Conservation (phyloP, 2,797 vertebrate species). For the Pelodytes ibericus region DNA sequence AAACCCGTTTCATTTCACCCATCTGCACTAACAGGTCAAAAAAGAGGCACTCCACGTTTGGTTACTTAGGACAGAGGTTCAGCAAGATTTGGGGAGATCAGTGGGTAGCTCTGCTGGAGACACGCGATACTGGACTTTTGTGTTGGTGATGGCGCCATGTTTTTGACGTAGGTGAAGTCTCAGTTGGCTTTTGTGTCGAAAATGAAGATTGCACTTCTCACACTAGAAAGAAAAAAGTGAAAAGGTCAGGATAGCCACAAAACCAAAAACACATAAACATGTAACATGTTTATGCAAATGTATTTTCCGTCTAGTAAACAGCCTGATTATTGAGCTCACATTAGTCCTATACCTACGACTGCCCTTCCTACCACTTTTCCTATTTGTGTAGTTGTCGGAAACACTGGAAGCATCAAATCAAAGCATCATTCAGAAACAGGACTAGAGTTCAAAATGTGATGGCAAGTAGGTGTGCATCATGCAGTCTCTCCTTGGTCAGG, state of each 20-base stretch:
- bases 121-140: constrained; percentile 96
- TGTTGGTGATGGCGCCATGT: constrained; percentile 98
- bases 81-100: constrained; percentile 90
- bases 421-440: too few relatives aligned
- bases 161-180: constrained; percentile 96
- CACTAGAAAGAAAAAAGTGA: constrained; percentile 74
- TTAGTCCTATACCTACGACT: too few relatives aligned
- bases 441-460: too few relatives aligned
- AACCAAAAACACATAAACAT: too few relatives aligned
- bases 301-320: too few relatives aligned
- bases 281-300: too few relatives aligned
- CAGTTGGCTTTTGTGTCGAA: constrained; percentile 98
- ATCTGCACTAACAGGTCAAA: constrained; percentile 73
- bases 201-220: constrained; percentile 99
- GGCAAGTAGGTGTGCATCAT: too few relatives aligned
- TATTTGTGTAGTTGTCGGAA: too few relatives aligned
- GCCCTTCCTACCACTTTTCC: too few relatives aligned
- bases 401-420: too few relatives aligned
- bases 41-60: constrained; percentile 77
- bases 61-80: constrained; percentile 60
- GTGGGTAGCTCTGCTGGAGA: constrained; percentile 81
- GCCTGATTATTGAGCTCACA: too few relatives aligned
- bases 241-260: background rate
- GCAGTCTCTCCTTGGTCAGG: too few relatives aligned
- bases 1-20: constrained; percentile 71